These are phyloP conservation scores for Enteromius afrohamiltoni DNA, from an alignment of 2,797 vertebrate genomes.

Conservation along the genomic window DNA sequence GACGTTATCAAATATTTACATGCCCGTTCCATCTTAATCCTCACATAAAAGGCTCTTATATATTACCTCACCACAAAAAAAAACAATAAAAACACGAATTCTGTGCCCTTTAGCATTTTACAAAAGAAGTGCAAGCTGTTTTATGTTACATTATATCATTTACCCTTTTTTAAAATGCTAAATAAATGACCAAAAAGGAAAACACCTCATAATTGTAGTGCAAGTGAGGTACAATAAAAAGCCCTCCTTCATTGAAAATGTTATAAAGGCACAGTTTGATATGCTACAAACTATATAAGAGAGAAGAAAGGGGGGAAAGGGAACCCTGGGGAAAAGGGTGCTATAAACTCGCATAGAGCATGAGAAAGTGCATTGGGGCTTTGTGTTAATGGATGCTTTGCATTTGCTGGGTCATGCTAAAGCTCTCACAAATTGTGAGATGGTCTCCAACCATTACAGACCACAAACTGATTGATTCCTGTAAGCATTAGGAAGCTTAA, in stretches of 20 bases:
- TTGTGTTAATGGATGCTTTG: constrained; percentile 42
- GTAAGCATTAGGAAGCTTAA: constrained; percentile 34
- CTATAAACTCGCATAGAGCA: constrained; percentile 44
- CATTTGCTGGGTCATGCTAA: constrained; percentile 27
- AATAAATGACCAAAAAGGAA: constrained; percentile 27
- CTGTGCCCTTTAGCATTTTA: neutral
- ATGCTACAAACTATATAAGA: constrained; percentile 1
- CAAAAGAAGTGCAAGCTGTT: constrained; percentile 20
- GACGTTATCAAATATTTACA: constrained; percentile 40
- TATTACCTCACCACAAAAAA: constrained; percentile 18
- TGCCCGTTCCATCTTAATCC: constrained; percentile 27
- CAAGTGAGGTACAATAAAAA: constrained; percentile 34
- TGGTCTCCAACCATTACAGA: constrained; percentile 25
- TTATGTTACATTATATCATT: constrained; percentile 10
- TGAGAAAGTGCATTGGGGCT: neutral
- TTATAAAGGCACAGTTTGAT: constrained; percentile 32
- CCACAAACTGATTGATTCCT: constrained; percentile 38
- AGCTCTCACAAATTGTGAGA: constrained; percentile 24
- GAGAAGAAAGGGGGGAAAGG: neutral
- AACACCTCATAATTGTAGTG: constrained; percentile 34
- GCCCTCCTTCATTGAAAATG: neutral
- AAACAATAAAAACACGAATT: neutral
- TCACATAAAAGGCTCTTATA: constrained; percentile 19
- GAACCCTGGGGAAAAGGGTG: constrained; percentile 15
- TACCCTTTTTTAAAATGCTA: constrained; percentile 21